These are phyloP conservation scores for Trachelus tabidus DNA, from an alignment of 2,888 invertebrate genomes.

Conservation along the genomic window DNA sequence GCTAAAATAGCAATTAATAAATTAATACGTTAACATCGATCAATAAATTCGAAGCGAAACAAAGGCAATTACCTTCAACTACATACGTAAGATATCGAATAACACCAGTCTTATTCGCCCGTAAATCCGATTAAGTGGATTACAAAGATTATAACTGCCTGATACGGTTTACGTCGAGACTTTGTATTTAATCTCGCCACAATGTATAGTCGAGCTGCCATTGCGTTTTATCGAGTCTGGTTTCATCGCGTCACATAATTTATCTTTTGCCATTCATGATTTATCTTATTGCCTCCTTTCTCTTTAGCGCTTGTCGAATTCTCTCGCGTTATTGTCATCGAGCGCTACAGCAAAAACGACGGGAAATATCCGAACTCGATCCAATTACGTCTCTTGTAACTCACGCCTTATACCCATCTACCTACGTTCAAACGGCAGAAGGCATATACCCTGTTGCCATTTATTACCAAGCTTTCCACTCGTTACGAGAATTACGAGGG, in stretches of 20 bases:
- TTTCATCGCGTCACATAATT: not conserved
- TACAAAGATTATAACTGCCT: not conserved
- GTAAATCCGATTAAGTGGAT: not conserved
- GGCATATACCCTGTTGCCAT: not conserved
- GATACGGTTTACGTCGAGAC: not conserved
- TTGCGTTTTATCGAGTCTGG: not conserved
- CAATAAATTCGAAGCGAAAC: not conserved
- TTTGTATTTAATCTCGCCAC: not conserved
- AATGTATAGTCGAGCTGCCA: not conserved
- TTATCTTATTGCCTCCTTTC: not conserved
- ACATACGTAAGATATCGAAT: not conserved
- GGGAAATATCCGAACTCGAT: not conserved
- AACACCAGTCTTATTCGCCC: not conserved
- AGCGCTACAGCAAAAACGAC: not conserved
- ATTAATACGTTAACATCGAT: not conserved
- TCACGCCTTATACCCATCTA: not conserved
- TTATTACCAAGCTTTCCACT: not conserved
- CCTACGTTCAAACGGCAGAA: not conserved
- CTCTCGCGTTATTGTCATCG: not conserved
- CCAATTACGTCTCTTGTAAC: not conserved
- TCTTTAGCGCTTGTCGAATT: not conserved
- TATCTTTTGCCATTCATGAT: not conserved
- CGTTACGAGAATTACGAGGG: not conserved
- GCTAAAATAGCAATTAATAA: not conserved
- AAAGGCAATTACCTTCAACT: not conserved